Evolutionary conservation across 2,113 vertebrate genomes (phyloP).

Genomic region (Polypterus bichir): DNA sequence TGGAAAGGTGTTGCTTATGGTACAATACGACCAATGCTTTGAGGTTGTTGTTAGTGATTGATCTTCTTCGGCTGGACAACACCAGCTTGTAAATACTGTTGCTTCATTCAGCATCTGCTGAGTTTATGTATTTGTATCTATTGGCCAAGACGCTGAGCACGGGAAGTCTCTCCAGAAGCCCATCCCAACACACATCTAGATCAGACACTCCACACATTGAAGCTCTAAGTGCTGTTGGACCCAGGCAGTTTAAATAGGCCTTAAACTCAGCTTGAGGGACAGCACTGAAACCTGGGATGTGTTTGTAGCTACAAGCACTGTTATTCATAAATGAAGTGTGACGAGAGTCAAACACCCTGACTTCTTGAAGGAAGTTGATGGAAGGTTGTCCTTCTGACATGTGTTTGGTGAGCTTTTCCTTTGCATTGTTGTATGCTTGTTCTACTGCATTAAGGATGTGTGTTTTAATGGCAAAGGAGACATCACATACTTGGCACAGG

Average conservation of each 20-base stretch:
- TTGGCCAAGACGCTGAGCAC: constrained; percentile 16
- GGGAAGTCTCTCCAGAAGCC: constrained; percentile 7
- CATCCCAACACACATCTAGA: neutral
- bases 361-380: neutral
- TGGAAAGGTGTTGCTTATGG: too few species aligned
- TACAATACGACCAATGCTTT: too few species aligned
- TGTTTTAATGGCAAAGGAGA: too few species aligned
- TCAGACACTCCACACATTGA: constrained; percentile 3
- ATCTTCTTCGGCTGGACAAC: too few species aligned
- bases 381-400: constrained; percentile 3
- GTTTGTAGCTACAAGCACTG: too few species aligned
- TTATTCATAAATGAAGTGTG: too few species aligned
- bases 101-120: too few species aligned
- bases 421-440: constrained; percentile 2
- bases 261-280: too few species aligned
- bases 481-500: neutral
- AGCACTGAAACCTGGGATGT: too few species aligned
- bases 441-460: neutral
- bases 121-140: constrained; percentile 10
- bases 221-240: constrained; percentile 16
- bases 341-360: neutral
- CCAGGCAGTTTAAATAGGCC: neutral
- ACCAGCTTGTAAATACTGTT: too few species aligned
- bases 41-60: too few species aligned
- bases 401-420: constrained; percentile 9